These are phyloP conservation scores for Pangasius larnaudii DNA, from an alignment of 2,797 vertebrate species.

Conservation along the genomic window DNA sequence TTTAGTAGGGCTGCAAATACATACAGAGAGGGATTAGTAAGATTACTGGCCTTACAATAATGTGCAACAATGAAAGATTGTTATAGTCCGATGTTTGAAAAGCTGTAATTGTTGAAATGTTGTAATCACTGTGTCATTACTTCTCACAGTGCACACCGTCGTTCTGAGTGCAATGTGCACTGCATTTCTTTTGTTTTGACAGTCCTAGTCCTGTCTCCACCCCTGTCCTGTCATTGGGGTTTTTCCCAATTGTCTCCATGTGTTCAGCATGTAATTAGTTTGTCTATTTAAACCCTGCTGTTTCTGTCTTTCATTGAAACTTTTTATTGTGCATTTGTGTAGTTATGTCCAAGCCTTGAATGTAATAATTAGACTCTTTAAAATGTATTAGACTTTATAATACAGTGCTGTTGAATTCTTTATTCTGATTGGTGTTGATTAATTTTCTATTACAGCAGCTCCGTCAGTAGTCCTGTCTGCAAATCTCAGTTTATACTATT, in stretches of 20 bases:
- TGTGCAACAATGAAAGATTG: neutral
- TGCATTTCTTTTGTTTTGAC: neutral
- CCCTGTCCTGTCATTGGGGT: neutral
- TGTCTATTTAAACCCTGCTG: neutral
- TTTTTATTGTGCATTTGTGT: neutral
- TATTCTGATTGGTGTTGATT: neutral
- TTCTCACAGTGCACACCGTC: neutral
- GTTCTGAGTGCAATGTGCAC: neutral
- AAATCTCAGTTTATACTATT: neutral
- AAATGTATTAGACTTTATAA: neutral
- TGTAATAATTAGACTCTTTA: too few species aligned
- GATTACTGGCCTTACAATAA: neutral
- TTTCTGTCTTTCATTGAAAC: neutral
- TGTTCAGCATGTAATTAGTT: neutral
- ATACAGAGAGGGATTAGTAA: neutral
- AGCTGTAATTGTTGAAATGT: neutral
- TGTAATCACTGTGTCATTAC: neutral
- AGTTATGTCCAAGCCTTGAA: neutral
- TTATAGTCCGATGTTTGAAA: neutral
- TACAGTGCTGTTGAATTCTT: neutral
- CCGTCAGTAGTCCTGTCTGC: neutral
- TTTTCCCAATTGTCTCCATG: neutral
- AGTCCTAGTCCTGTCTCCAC: neutral
- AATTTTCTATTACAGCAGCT: neutral
- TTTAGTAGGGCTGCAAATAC: conserved; percentile 87